Evolutionary conservation across 2,888 invertebrate species (phyloP).

Genomic region (Encarsia formosa): DNA sequence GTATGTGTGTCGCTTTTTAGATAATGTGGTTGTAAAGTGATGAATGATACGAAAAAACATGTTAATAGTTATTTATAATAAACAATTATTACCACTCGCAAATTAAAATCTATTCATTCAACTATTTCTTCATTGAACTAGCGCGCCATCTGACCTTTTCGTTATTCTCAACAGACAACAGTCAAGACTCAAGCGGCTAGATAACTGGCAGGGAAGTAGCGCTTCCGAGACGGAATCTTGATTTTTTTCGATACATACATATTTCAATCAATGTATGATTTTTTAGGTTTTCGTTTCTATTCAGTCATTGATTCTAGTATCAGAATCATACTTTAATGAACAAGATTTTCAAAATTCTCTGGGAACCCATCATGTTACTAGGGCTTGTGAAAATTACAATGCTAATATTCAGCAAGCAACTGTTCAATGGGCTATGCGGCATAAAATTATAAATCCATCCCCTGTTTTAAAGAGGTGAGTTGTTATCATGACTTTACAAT

Average conservation of each 20-base stretch:
- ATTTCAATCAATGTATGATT: too few relatives aligned
- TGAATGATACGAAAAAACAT: conserved; percentile 40
- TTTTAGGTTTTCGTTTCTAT: conserved; percentile 84
- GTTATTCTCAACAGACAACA: too few relatives aligned
- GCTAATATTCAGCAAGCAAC: conserved; percentile 93
- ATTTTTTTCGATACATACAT: too few relatives aligned
- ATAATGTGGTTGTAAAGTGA: conserved; percentile 30
- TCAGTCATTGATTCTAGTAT: conserved; percentile 85
- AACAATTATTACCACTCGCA: conserved; percentile 42
- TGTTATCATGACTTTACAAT: too few relatives aligned
- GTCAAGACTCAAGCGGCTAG: too few relatives aligned
- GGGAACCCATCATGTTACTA: conserved; percentile 82
- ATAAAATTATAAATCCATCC: conserved; percentile 84
- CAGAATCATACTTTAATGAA: conserved; percentile 93
- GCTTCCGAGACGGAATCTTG: too few relatives aligned
- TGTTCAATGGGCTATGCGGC: conserved; percentile 94
- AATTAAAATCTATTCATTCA: background rate
- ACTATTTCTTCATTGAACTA: too few relatives aligned
- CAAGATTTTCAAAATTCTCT: conserved; percentile 89
- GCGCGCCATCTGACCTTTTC: too few relatives aligned
- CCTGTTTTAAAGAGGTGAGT: conserved; percentile 84
- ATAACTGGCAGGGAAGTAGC: too few relatives aligned
- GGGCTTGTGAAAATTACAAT: conserved; percentile 90
- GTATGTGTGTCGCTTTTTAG: conserved; percentile 30
- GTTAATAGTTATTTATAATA: conserved; percentile 47